phyloP scores from a whole-genome alignment of 2,888 invertebrate species.

The Macaria liturata region DNA sequence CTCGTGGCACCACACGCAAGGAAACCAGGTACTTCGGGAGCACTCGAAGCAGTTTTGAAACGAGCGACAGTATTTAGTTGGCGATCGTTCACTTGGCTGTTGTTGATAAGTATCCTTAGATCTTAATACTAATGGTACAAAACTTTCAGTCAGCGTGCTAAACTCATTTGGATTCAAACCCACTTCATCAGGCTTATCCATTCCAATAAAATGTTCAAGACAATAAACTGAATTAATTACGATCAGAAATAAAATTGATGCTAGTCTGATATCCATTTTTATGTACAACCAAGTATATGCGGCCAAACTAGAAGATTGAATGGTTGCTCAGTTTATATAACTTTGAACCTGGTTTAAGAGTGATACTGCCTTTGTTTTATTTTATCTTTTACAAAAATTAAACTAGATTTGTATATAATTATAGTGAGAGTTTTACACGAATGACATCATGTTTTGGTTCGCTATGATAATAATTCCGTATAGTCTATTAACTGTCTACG shows the following conservation, averaged over 20 bases:
- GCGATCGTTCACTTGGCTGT: constrained; percentile 11
- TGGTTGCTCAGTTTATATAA: constrained; percentile 2
- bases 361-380: too few species aligned
- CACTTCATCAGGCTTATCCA: background rate
- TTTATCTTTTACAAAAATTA: too few species aligned
- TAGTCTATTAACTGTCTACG: too few species aligned
- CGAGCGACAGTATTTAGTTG: constrained; percentile 39
- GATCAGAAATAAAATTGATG: background rate
- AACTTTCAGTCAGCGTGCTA: background rate
- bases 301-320: background rate
- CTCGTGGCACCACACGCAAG: constrained; percentile 57
- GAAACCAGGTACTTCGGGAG: constrained; percentile 37
- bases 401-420: too few species aligned
- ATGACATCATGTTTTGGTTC: too few species aligned
- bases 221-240: background rate
- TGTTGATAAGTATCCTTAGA: background rate
- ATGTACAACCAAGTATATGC: background rate
- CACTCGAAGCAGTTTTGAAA: constrained; percentile 48
- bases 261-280: background rate
- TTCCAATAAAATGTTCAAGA: background rate
- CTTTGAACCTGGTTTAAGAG: background rate
- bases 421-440: too few species aligned
- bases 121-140: background rate
- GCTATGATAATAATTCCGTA: too few species aligned
- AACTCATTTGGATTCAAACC: constrained; percentile 4